Conservation (phyloP, 53 echinoderm and acorn worm genomes). For the Hippasteria phrygiana region DNA sequence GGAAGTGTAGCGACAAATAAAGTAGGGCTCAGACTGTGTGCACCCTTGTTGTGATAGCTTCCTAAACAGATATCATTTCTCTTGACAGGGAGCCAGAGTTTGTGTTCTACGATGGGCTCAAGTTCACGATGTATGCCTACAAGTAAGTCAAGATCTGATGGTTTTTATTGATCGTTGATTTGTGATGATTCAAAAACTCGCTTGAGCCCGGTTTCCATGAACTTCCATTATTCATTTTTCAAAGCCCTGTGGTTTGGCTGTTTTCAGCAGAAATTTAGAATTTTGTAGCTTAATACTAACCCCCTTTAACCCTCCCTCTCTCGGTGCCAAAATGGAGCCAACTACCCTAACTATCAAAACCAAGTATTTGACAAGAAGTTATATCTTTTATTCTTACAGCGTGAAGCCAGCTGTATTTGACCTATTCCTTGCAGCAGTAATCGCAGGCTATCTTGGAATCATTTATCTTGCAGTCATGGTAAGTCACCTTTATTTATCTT, state of each 20-base stretch:
- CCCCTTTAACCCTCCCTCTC: too few species aligned
- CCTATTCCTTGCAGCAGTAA: conserved; percentile 91
- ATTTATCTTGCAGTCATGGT: conserved; percentile 92
- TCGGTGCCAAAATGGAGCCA: too few species aligned
- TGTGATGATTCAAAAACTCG: neutral
- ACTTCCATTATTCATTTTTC: too few species aligned
- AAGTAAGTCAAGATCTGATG: conserved; percentile 74
- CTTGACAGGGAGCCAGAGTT: conserved; percentile 92
- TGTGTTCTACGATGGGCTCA: conserved; percentile 96
- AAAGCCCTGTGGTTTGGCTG: too few species aligned
- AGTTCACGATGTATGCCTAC: conserved; percentile 97
- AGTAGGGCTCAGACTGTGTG: too few species aligned
- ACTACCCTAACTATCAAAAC: too few species aligned
- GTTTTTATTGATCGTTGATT: neutral
- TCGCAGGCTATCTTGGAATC: conserved; percentile 90
- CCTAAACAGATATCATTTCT: neutral
- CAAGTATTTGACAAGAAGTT: too few species aligned
- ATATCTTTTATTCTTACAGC: conserved; percentile 63
- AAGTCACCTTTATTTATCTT: conserved; percentile 15
- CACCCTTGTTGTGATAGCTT: too few species aligned
- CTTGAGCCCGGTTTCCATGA: too few species aligned
- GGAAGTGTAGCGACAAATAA: too few species aligned
- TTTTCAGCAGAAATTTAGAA: too few species aligned
- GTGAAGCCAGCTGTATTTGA: conserved; percentile 99
- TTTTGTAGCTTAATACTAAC: too few species aligned